These are phyloP conservation scores for Archips xylosteana DNA, from an alignment of 2,888 invertebrate species.

Conservation along the genomic window DNA sequence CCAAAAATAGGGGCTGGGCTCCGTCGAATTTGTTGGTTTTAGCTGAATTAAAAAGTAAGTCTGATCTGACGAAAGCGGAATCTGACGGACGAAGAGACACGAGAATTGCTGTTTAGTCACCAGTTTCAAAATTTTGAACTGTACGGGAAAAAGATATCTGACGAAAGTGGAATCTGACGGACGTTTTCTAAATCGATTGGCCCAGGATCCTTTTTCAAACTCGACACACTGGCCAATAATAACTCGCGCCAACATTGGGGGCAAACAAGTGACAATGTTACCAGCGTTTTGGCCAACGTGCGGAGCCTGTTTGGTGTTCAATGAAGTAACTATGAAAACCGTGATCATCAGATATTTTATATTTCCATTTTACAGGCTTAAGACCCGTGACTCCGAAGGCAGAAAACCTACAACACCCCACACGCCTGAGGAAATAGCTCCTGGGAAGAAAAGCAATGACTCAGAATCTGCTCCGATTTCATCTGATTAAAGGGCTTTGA, in stretches of 20 bases:
- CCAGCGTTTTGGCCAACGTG: neutral
- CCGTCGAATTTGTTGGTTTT: too few species aligned
- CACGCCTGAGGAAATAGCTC: neutral
- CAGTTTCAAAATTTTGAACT: too few species aligned
- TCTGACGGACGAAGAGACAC: too few species aligned
- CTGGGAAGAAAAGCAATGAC: neutral
- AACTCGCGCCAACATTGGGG: neutral
- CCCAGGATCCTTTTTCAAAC: too few species aligned
- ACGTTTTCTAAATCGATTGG: too few species aligned
- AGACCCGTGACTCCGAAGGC: neutral
- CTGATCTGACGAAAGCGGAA: too few species aligned
- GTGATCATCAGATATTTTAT: neutral
- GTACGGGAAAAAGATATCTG: too few species aligned
- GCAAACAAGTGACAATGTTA: neutral
- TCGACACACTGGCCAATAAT: too few species aligned
- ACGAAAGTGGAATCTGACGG: too few species aligned
- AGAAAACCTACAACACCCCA: neutral
- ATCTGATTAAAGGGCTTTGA: neutral
- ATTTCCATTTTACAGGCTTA: conserved; percentile 1
- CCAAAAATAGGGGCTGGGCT: too few species aligned
- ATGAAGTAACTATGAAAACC: neutral
- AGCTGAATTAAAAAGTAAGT: too few species aligned
- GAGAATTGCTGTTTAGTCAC: too few species aligned
- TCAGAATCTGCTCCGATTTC: neutral
- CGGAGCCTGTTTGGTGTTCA: neutral